Evolutionary conservation across 2,113 vertebrate species (phyloP), one percentile per base, ranked within the genome.

Genomic region (Hydropotes inermis): DNA sequence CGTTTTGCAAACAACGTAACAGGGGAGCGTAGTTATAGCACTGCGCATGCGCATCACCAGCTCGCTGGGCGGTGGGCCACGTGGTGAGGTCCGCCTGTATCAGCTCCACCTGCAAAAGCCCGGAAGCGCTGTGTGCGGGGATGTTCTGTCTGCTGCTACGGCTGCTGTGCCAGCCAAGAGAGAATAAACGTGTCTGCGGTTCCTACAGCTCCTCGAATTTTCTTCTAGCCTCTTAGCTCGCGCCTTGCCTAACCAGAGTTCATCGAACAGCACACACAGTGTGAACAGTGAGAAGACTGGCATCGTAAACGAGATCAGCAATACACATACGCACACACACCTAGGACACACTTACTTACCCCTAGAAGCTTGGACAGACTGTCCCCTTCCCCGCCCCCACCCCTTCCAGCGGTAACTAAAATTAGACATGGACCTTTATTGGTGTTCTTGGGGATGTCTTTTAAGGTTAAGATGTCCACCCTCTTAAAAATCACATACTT

Each of bases 401-500:
- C n/a, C 30, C 67, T 19, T 21, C 17, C 11, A 10, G 14, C 0
- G 1, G n/a, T 7, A 7, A 17, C 23, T 95, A 43, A 83, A 90
- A 90, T 93, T 47, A 76, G 15, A 61, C 57, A 58, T 36, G 36
- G n/a, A 47, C 27, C 27, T 50, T 50, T 25, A 7, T 30, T 54
- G 3, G 25, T 87, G n/a, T 84, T 82, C 64, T 79, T 47, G n/a
- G 28, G 58, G 14, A 33, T 57, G 8, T 76, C 54, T 67, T 91
- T 94, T 55, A 91, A 86, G 60, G 39, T 36, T 54, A 54, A 60
- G 64, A 57, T 54, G 21, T 43, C 23, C 54, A 52, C 50, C 50
- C 33, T 84, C 50, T 74, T 39, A 39, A 91, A 91, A 95, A 47
- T 67, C 27, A 84, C 30, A 47, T 58, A 39, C 19, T 52, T 90